Base-by-base conservation (phyloP, 1,140 invertebrate species). In the Drosophila varians region DNA sequence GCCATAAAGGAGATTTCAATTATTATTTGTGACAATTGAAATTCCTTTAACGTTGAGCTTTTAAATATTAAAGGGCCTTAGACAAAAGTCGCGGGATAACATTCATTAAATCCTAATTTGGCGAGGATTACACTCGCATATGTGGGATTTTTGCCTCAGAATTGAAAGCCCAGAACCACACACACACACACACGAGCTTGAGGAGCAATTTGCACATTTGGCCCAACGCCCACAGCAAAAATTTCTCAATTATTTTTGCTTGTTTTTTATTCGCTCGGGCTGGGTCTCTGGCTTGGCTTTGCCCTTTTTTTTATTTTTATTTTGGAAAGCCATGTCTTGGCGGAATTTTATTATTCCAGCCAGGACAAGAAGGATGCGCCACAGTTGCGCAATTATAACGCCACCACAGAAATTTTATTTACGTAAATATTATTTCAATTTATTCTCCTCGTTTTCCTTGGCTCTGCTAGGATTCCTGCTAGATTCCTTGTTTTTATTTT, bases 361-460 rank as follows among this genome's bases (percentile, higher is more conserved):
- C 55, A 75, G 60, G 60, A 62, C 65, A 53, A 23, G 55, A 51
- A 74, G 70, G 70, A 74, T 47, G 76, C 53, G 61, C 42, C 76
- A 57, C 55, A 60, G 49, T 61, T 56, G 76, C 66, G 72, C 82
- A 84, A 84, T 84, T 84, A 84, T 84, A 78, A 56, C 49, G 74
- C 79, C 60, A 62, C 75, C 70, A 62, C 69, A 73, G 48, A 72
- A 69, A 76, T 84, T 84, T 69, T 79, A 68, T 86, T 79, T 61
- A 71, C 66, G 66, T 71, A 70, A 28, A 73, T 73, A 72, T 72
- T 86, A 74, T 86, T 86, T 87, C 76, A 80, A 80, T 86, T 84
- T 86, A 66, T 73, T 72, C 79, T 60, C 25, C 74, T 51, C 40
- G 48, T 45, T 38, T 65, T 49, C 69, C 16, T 54, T 31, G 4